Conservation (phyloP, 2,888 invertebrate species). For the Nezara viridula region DNA sequence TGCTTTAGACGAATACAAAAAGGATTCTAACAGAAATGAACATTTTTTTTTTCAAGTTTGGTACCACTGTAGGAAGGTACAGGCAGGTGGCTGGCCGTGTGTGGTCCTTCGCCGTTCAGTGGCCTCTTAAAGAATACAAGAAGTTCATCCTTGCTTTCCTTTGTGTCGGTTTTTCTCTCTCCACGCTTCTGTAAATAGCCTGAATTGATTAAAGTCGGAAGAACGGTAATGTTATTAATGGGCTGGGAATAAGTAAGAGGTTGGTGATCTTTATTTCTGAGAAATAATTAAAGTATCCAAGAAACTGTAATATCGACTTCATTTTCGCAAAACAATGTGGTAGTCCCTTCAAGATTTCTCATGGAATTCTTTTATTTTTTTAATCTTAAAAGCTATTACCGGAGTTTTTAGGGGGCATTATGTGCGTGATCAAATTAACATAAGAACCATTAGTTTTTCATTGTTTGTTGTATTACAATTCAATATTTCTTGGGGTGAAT, state of each 20-base stretch:
- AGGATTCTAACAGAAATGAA: no score
- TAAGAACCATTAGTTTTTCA: no score
- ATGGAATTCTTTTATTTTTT: no score
- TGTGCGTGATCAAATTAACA: no score
- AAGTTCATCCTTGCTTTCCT: slow-evolving; percentile 1
- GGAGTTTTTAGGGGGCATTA: no score
- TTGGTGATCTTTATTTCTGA: background rate
- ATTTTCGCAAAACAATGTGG: background rate
- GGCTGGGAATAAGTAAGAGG: background rate
- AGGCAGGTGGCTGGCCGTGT: background rate
- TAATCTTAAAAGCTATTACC: no score
- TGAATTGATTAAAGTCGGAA: background rate
- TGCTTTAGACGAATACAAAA: no score
- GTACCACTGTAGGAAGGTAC: background rate
- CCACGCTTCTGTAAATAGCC: slow-evolving; percentile 1
- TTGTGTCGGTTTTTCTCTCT: background rate
- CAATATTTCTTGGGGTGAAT: no score
- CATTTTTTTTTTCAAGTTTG: background rate
- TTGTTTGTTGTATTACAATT: no score
- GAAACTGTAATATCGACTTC: no score
- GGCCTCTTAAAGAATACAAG: background rate
- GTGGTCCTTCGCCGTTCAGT: background rate
- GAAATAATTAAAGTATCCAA: no score
- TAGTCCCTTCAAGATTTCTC: background rate
- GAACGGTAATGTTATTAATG: background rate